Base-by-base conservation (phyloP, 2,797 vertebrate species). In the Enteromius thamalakanensis region DNA sequence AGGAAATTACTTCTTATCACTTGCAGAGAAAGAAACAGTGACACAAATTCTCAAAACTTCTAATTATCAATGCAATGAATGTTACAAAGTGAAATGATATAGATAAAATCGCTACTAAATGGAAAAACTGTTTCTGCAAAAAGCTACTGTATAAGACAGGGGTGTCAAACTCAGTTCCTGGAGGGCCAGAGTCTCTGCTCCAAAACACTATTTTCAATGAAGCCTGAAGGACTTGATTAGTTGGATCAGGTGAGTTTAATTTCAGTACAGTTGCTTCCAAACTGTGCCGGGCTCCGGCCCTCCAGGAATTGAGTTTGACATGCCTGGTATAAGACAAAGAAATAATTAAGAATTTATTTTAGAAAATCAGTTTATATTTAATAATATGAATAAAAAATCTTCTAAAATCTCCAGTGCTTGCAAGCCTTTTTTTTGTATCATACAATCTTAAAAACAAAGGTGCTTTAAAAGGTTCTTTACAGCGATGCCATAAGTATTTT, bases 1-100 rank as follows among this genome's bases (percentile, higher is more conserved):
- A 71, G 79, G 26, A 80, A 71, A 80, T 45, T n/a, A 11, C 29
- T n/a, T 80, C 8, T 70, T 26, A 45, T 60, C 9, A 26, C 4
- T 32, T 80, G n/a, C 19, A 71, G 11, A 71, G 53, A 71, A 80
- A 60, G 15, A n/a, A 42, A 26, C 15, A 79, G 12, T 42, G 49
- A 58, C 23, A 45, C 9, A 58, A 14, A 55, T 69, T 29, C 32
- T 69, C 5, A 4, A 17, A 79, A 79, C 7, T 6, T 69, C 19
- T 2, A 12, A 58, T 71, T 71, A 11, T n/a, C 12, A 68, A 7
- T 34, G 49, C n/a, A 55, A 15, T 19, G 1, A 8, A 53, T 69
- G 49, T 55, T 40, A 26, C 34, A 53, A 51, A 32, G 10, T 47
- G 3, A 47, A 6, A 64, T 32, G 32, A 17, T 60, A 45, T 8